Base-by-base conservation (phyloP, 2,797 vertebrate genomes). In the Mormyrus proboscirostris region DNA sequence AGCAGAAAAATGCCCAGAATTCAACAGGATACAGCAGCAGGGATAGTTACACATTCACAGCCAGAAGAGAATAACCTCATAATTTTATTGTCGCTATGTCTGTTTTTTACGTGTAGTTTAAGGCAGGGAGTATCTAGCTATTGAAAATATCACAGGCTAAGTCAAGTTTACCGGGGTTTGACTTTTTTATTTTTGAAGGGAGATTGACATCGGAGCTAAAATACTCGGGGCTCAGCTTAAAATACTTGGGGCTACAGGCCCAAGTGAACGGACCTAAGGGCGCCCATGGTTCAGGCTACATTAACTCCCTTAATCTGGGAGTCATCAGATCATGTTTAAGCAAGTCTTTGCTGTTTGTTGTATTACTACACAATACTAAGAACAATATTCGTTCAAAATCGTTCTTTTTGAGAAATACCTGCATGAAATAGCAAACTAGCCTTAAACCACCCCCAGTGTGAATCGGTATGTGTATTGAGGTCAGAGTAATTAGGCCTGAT, bases 401-500 rank as follows among this genome's bases (percentile, higher is more conserved):
- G 1, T 29, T 29, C 29, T 29, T 62, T 41, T 88, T 53, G 22
- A 84, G 19, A 86, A 55, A 86, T 86, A 33, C n/a, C 7, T 25
- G 53, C 50, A 86, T 16, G 51, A 86, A 41, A 57, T 4, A 41
- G 85, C 14, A 86, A 50, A 29, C 53, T 38, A 38, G 53, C 8
- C 50, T 86, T 86, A 33, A 57, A 0, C n/a, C 25, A 0, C 14
- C 85, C 85, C 12, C 29, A 25, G 14, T 9, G 7, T 76, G 90
- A 92, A 91, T 89, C 89, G 76, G 83, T 53, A 90, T 90, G 88
- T 89, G 3, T 86, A 76, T 53, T 19, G 50, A 57, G 87, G 86
- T 89, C 88, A 90, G 92, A 33, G 90, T 93, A 92, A 93, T 93
- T 83, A 91, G 89, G 93, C 91, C 89, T 89, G 91, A 92, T 90